These are phyloP conservation scores for Papilio aristodemus DNA, from an alignment of 1,140 invertebrate species.

Conservation along the genomic window DNA sequence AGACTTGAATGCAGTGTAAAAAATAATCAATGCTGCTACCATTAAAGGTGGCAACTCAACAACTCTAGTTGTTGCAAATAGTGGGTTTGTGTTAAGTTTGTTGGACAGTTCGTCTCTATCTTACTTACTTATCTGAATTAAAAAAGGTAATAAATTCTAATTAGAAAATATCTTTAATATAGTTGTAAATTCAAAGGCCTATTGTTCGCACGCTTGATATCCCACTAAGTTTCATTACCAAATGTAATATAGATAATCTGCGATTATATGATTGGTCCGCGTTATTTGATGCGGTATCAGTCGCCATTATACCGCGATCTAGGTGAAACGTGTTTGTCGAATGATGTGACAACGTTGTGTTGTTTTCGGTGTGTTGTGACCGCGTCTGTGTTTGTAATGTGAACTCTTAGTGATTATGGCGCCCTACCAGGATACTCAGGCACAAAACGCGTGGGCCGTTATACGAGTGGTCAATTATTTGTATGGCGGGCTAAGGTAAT, in stretches of 20 bases:
- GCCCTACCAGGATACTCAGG: not conserved
- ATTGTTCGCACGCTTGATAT: not conserved
- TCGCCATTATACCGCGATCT: conserved; percentile 40
- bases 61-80: too few relatives aligned
- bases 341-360: not conserved
- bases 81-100: too few relatives aligned
- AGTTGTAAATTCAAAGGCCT: not conserved
- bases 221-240: not conserved
- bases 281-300: conserved; percentile 35
- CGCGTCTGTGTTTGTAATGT: conserved; percentile 7
- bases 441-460: conserved; percentile 7
- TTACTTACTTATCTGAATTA: too few relatives aligned
- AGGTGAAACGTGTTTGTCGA: conserved; percentile 38
- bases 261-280: conserved; percentile 5
- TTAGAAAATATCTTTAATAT: not conserved
- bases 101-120: too few relatives aligned
- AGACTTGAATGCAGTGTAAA: too few relatives aligned
- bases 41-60: too few relatives aligned
- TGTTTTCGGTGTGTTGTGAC: not conserved
- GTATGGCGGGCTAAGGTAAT: not conserved
- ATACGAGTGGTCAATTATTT: conserved; percentile 11
- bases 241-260: conserved; percentile 24
- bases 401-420: not conserved
- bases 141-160: too few relatives aligned
- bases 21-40: too few relatives aligned